phyloP scores from a whole-genome alignment of 2,113 vertebrate genomes.

The Raphicerus campestris region DNA sequence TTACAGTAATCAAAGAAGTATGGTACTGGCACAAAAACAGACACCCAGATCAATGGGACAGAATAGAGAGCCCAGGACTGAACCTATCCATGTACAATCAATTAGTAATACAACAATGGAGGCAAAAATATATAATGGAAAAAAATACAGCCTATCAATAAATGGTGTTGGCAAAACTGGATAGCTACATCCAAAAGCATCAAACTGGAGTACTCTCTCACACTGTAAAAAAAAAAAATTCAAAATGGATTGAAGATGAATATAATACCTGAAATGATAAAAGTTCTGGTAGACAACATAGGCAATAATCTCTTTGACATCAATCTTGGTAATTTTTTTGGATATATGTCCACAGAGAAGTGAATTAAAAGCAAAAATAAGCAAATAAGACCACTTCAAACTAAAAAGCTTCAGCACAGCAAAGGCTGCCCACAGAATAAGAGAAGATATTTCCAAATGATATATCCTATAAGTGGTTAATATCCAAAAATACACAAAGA shows the following conservation, averaged over 20 bases:
- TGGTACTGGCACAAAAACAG: not conserved
- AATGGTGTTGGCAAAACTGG: not conserved
- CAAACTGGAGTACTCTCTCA: not conserved
- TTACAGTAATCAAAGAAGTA: not conserved
- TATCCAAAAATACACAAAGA: not conserved
- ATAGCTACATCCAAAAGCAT: not conserved
- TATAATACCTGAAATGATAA: not conserved
- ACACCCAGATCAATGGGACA: not conserved
- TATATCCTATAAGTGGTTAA: not conserved
- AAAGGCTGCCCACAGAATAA: not conserved
- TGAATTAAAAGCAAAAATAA: not conserved
- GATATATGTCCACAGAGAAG: not conserved
- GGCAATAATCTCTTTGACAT: not conserved
- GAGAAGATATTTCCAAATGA: not conserved
- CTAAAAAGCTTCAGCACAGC: not conserved
- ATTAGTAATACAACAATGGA: not conserved
- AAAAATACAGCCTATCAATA: not conserved
- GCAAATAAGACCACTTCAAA: not conserved
- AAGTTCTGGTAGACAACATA: not conserved
- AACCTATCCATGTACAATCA: not conserved
- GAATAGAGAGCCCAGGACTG: not conserved
- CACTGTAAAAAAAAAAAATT: not conserved
- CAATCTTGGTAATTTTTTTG: not conserved
- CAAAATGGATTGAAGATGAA: not conserved
- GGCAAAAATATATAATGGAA: not conserved